phyloP scores from a whole-genome alignment of 1,140 invertebrate genomes.

The Drosophila mayri region DNA sequence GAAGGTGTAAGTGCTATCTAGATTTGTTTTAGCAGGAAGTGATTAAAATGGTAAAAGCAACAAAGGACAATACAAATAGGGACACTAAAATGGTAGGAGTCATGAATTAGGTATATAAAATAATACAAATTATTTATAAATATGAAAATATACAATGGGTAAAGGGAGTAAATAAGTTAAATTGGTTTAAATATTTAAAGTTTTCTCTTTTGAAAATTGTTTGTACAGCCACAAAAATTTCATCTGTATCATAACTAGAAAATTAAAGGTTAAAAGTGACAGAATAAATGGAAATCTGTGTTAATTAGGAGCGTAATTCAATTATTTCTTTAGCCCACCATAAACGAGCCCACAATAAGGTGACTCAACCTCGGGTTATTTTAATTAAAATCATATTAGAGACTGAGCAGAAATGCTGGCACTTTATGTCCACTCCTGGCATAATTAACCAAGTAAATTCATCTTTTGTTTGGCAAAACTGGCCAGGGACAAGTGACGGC shows the following conservation, averaged over 20 bases:
- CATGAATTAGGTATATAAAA: background rate
- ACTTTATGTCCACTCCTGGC: conserved; percentile 12
- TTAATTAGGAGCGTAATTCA: conserved; percentile 31
- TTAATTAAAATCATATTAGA: conserved; percentile 49
- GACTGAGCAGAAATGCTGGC: conserved; percentile 22
- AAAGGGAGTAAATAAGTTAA: background rate
- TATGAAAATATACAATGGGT: background rate
- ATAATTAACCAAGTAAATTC: conserved; percentile 59
- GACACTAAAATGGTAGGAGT: no score
- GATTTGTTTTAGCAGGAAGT: conserved; percentile 23
- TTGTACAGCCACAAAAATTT: background rate
- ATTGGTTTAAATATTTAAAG: background rate
- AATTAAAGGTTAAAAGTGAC: conserved; percentile 4
- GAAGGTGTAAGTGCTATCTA: background rate
- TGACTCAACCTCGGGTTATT: conserved; percentile 26
- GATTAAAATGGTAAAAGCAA: conserved; percentile 21
- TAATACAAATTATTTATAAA: background rate
- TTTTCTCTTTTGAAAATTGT: background rate
- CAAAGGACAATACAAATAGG: conserved; percentile 1
- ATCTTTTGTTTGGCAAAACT: conserved; percentile 40
- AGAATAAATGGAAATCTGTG: conserved; percentile 4
- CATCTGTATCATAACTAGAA: no score
- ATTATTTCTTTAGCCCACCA: conserved; percentile 17
- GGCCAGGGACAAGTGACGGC: conserved; percentile 40
- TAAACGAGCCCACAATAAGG: conserved; percentile 8